Evolutionary conservation across 2,888 invertebrate species (phyloP), one percentile per base, ranked within the genome.

Genomic region (Trichopria drosophilae): DNA sequence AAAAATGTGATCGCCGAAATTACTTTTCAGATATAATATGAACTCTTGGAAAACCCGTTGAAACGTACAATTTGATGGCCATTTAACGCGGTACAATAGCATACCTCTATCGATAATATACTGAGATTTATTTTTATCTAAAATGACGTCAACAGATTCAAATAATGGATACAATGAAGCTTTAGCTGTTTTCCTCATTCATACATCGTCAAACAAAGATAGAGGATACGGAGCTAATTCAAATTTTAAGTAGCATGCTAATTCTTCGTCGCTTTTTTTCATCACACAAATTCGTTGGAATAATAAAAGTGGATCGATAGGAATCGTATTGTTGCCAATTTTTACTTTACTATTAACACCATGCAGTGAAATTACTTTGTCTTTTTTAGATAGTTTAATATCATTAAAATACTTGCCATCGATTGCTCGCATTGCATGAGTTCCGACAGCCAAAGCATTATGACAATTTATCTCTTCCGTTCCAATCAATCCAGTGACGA

Each of bases 361-460:
- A 64, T 63, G 67, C 44, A 71, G 68, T 62, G 70, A 65, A 24
- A 66, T 19, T 61, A 39, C 18, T 24, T 7, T 40, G 51, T 20
- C 4, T 48, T 28, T 51, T 35, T 15, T 66, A 68, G 18, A 61
- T 64, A 32, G 69, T 67, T 67, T 67, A 66, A 6, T 49, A n/a
- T 29, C 59, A 64, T 61, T 45, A 58, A 59, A 13, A 20, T n/a
- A n/a, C n/a, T n/a, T n/a, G n/a, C n/a, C n/a, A n/a, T n/a, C n/a
- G n/a, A n/a, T n/a, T n/a, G n/a, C n/a, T n/a, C n/a, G n/a, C n/a
- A n/a, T n/a, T n/a, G n/a, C n/a, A n/a, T n/a, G n/a, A n/a, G n/a
- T n/a, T n/a, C 66, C 67, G 59, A 72, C 58, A 67, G 60, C 63
- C 55, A 49, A 53, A 43, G 67, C 65, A 54, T 58, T 47, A 53